Percentiles rank a stretch among this genome's conserved stretches.
phyloP scores from a whole-genome alignment of 1,140 invertebrate species.

The Asobara japonica region DNA sequence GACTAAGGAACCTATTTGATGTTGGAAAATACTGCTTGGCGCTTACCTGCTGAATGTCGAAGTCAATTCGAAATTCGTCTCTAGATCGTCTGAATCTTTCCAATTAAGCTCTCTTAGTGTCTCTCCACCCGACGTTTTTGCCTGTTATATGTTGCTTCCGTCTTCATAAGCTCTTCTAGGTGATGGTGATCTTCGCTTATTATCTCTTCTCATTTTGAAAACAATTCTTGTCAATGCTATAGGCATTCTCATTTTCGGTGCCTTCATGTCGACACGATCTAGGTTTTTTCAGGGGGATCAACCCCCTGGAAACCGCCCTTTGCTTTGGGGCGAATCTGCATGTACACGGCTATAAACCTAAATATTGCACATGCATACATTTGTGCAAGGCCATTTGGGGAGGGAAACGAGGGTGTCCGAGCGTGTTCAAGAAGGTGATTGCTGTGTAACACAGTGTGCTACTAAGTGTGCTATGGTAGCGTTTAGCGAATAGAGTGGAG shows the following conservation, averaged over 20 bases:
- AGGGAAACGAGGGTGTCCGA: conserved; percentile 32
- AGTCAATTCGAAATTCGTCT: no score
- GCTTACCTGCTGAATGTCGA: conserved; percentile 17
- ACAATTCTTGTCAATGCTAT: no score
- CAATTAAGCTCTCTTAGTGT: no score
- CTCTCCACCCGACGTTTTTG: no score
- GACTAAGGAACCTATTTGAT: not conserved
- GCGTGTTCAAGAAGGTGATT: conserved; percentile 13
- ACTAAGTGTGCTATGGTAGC: not conserved
- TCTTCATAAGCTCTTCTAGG: no score
- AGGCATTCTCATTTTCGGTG: no score
- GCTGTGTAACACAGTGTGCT: not conserved
- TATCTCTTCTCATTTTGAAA: no score
- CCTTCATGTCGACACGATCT: no score
- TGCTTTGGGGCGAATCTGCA: conserved; percentile 13
- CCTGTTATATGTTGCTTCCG: no score
- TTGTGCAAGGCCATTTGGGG: not conserved
- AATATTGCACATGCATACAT: not conserved
- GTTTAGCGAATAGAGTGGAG: not conserved
- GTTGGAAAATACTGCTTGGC: conserved; percentile 21
- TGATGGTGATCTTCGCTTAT: no score
- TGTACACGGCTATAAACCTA: not conserved
- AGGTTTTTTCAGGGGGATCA: no score
- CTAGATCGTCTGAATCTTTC: no score
- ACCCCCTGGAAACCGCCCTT: conserved; percentile 12